Evolutionary conservation across 2,797 vertebrate species (phyloP), one percentile per base, ranked within the genome.

Genomic region (Pseudopleuronectes americanus): DNA sequence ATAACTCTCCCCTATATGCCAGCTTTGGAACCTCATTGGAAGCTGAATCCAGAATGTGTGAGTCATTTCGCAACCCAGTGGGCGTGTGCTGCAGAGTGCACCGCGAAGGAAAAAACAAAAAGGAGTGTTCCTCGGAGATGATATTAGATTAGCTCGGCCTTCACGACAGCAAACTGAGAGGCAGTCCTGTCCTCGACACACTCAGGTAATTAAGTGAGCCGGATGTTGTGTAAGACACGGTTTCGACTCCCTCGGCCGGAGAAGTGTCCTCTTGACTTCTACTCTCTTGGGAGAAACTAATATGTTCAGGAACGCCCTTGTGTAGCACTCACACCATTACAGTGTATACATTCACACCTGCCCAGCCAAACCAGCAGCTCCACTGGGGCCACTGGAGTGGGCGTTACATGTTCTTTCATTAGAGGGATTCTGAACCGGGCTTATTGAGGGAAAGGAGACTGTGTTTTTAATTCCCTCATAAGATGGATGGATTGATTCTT

Each of bases 41-140:
- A 75, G 52, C 73, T 68, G 71, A 68, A 80, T 91, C 84, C 90
- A 90, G 72, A 89, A 83, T 81, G 68, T 74, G 81, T 92, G 90
- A 92, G 84, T 92, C 90, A 92, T 87, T 85, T 83, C 56, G 8
- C 81, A 86, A 76, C 73, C 56, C 68, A 49, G 76, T 48, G 89
- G 91, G 89, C 80, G 90, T 89, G 89, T 87, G 81, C 84, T 19
- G 8, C 79, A 62, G 48, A 49, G 51, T 36, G 71, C 38, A 45
- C 23, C 2, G 48, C 36, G 71, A 60, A 57, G 21, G n/a, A 76
- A 54, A 64, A 67, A 52, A 64, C 58, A 69, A 65, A 69, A 79
- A 36, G 13, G 54, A 33, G 64, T 76, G 49, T 71, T 75, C 47
- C 61, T 66, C 63, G 68, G 3, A 41, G 9, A 28, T 45, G 22